phyloP scores from a whole-genome alignment of 2,797 vertebrate species.

The Ctenochaetus hawaiiensis region DNA sequence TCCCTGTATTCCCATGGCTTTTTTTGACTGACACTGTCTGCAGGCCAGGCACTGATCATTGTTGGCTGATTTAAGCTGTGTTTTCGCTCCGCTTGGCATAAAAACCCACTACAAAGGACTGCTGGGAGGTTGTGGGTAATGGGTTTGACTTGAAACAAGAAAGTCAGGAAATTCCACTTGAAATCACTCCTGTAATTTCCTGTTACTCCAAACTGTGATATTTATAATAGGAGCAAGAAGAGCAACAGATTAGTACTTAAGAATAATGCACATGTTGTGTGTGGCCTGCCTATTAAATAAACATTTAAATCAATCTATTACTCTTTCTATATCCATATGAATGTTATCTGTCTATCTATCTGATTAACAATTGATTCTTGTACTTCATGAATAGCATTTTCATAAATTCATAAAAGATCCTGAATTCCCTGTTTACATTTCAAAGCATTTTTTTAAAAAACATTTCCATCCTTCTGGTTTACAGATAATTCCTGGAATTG shows the following conservation, averaged over 20 bases:
- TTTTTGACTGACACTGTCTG: constrained; percentile 45
- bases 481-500: background rate
- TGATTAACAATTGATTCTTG: no score
- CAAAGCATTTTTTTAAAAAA: background rate
- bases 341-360: no score
- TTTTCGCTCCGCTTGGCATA: constrained; percentile 40
- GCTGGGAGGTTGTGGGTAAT: constrained; percentile 28
- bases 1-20: constrained; percentile 38
- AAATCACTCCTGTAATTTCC: constrained; percentile 11
- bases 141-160: constrained; percentile 22
- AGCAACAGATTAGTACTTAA: no score
- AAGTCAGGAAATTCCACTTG: constrained; percentile 15
- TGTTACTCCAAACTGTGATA: background rate
- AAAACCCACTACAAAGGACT: constrained; percentile 29
- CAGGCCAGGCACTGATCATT: constrained; percentile 27
- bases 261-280: no score
- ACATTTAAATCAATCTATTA: no score
- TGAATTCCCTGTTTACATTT: no score
- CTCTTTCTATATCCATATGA: no score
- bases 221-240: background rate
- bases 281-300: no score
- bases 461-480: background rate
- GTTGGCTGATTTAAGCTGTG: constrained; percentile 41
- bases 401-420: no score
- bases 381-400: no score